These are phyloP conservation scores for Strix aluco DNA, from an alignment of 2,113 vertebrate genomes.

Conservation along the genomic window DNA sequence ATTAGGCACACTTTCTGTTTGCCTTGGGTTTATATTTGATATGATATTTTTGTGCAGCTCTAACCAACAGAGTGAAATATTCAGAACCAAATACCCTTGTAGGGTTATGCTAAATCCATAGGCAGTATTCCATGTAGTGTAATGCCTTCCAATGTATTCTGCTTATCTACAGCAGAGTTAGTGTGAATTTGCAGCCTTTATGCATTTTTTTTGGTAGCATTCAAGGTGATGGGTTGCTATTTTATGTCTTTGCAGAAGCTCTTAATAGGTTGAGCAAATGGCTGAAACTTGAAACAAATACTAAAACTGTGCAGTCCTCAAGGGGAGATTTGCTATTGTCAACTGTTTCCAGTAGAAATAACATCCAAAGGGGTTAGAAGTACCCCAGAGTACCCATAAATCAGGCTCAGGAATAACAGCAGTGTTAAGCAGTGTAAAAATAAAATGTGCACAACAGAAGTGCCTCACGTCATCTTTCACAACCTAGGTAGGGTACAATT, in stretches of 20 bases:
- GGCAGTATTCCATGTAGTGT: background rate
- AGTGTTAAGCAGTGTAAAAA: constrained; percentile 7
- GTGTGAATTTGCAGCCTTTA: background rate
- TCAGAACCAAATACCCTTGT: background rate
- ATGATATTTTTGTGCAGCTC: background rate
- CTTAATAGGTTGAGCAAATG: constrained; percentile 54
- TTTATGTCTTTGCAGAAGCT: constrained; percentile 20
- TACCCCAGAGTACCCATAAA: background rate
- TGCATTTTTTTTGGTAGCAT: background rate
- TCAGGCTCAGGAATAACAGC: constrained; percentile 21
- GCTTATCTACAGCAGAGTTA: background rate
- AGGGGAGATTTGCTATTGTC: constrained; percentile 2
- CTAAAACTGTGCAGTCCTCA: background rate
- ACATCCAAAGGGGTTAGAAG: constrained; percentile 18
- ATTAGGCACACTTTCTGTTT: background rate
- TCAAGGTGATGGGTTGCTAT: background rate
- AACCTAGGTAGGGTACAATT: background rate
- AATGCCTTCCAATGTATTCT: background rate
- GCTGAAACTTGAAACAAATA: constrained; percentile 42
- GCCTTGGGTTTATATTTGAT: background rate
- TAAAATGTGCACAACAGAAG: background rate
- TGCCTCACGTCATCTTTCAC: background rate
- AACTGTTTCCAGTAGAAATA: constrained; percentile 17
- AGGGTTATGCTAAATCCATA: background rate
- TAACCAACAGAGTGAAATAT: background rate